Percentiles rank a stretch among this genome's conserved stretches.
phyloP scores from a whole-genome alignment of 2,888 invertebrate genomes.

The Laspeyria flexula region DNA sequence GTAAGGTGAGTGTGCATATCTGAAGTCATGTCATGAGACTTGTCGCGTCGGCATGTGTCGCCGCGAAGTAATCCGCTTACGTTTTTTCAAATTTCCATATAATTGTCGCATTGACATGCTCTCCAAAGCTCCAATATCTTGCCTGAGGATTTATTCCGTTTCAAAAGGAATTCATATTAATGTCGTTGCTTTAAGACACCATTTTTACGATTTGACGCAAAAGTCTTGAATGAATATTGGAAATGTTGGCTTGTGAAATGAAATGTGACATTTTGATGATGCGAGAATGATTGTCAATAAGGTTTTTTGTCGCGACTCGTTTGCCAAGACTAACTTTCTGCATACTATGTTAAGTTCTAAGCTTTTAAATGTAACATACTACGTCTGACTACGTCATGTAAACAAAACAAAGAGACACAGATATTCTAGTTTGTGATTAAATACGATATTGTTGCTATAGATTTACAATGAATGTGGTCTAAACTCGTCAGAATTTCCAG shows the following conservation, averaged over 20 bases:
- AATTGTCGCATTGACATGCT: slow-evolving; percentile 47
- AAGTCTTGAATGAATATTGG: slow-evolving; percentile 9
- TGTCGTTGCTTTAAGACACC: slow-evolving; percentile 7
- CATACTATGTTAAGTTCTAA: too few relatives aligned
- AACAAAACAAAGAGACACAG: too few relatives aligned
- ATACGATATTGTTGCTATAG: too few relatives aligned
- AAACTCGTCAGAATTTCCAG: too few relatives aligned
- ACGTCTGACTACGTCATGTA: too few relatives aligned
- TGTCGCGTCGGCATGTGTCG: slow-evolving; percentile 17
- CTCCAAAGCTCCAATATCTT: slow-evolving; percentile 21
- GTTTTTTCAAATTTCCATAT: slow-evolving; percentile 53
- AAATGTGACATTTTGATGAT: background rate
- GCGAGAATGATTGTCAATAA: background rate
- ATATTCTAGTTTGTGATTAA: too few relatives aligned
- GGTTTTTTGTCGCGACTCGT: too few relatives aligned
- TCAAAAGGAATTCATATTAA: slow-evolving; percentile 27
- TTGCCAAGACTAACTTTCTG: too few relatives aligned
- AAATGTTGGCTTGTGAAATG: slow-evolving; percentile 3
- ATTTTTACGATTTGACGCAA: slow-evolving; percentile 9
- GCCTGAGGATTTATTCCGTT: slow-evolving; percentile 28
- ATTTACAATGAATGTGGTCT: too few relatives aligned
- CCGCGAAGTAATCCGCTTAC: slow-evolving; percentile 49
- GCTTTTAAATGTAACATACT: too few relatives aligned
- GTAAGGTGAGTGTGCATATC: slow-evolving; percentile 2
- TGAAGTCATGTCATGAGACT: slow-evolving; percentile 11